These are phyloP conservation scores for Yponomeuta sedellus DNA, from an alignment of 2,888 invertebrate genomes.

Conservation along the genomic window DNA sequence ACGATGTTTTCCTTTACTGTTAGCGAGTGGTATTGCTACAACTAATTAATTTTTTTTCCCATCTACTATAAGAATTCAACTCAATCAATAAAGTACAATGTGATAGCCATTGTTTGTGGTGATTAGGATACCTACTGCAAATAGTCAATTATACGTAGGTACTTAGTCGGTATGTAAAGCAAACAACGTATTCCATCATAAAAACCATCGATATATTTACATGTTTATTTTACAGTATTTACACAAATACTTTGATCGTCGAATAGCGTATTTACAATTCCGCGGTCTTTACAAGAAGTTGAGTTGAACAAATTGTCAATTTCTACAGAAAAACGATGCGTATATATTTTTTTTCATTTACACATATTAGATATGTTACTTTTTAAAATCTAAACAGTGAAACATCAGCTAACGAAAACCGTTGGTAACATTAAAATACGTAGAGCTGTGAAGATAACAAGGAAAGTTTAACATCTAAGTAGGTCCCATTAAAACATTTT, in stretches of 20 bases:
- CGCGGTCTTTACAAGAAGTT: constrained; percentile 11
- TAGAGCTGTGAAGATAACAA: constrained; percentile 11
- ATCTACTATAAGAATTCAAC: too few species aligned
- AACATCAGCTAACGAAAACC: constrained; percentile 19
- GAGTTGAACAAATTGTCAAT: constrained; percentile 15
- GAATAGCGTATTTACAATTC: constrained; percentile 48
- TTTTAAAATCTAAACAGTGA: constrained; percentile 28
- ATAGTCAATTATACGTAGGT: too few species aligned
- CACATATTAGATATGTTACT: constrained; percentile 40
- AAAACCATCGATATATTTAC: constrained; percentile 74
- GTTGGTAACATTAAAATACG: constrained; percentile 18
- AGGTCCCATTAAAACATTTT: constrained; percentile 32
- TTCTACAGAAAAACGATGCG: constrained; percentile 20
- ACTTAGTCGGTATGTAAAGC: constrained; percentile 29
- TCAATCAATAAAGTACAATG: too few species aligned
- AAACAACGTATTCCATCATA: constrained; percentile 58
- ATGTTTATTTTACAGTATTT: constrained; percentile 37
- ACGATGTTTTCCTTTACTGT: too few species aligned
- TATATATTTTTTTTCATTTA: constrained; percentile 4
- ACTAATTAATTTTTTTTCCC: too few species aligned
- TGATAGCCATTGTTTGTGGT: too few species aligned
- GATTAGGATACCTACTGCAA: too few species aligned
- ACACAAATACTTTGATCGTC: constrained; percentile 35
- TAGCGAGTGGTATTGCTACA: too few species aligned
- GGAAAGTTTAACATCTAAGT: constrained; percentile 15